Base-by-base conservation (phyloP, 35 echinoderm and acorn worm species). In the Hemicentrotus pulcherrimus region DNA sequence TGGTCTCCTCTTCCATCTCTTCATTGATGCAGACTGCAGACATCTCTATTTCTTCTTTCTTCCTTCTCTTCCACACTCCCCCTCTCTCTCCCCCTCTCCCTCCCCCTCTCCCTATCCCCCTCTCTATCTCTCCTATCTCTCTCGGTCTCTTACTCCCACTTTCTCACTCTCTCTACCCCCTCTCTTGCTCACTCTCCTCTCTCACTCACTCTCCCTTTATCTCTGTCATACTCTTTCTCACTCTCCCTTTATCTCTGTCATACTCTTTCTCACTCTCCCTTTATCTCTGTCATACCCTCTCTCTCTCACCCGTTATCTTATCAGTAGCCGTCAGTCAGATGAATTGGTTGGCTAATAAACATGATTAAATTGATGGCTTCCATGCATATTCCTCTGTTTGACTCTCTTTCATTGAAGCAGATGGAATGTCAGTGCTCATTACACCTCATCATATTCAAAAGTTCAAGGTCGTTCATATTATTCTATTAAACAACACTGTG, bases 291-390 rank as follows among this genome's bases (percentile, higher is more conserved):
- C 48, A 50, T 13, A 10, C 48, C 6, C 48, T 50, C 12, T 10
- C 48, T 50, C 48, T 50, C 48, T 55, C 50, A 10, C 48, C 13
- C 48, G 8, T 12, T 50, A 7, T 18, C 24, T 86, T 90, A 90
- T 90, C 88, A 90, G 88, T 47, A 47, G 32, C 32, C 32, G 88
- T 90, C 88, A 90, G 88, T 90, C 3, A 45, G 88, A 90, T 90
- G 88, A 90, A 90, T 45, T n/a, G 32, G 88, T 41, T 90, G 12
- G 88, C 88, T 32, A 90, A 90, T 90, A 47, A 90, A 90, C 32
- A 90, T 90, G 4, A 90, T 90, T 33, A 90, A 90, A 90, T 90
- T 32, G 24, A 90, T 90, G 24, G 32, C 88, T 90, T 90, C 88
- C 85, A 86, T 19, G 7, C 88, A 45, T 46, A 47, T 32, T 47